Percentiles rank a stretch among this genome's conserved stretches.
These are phyloP conservation scores for Mormyrops boulengeri DNA, from an alignment of 2,797 vertebrate species.

Conservation along the genomic window DNA sequence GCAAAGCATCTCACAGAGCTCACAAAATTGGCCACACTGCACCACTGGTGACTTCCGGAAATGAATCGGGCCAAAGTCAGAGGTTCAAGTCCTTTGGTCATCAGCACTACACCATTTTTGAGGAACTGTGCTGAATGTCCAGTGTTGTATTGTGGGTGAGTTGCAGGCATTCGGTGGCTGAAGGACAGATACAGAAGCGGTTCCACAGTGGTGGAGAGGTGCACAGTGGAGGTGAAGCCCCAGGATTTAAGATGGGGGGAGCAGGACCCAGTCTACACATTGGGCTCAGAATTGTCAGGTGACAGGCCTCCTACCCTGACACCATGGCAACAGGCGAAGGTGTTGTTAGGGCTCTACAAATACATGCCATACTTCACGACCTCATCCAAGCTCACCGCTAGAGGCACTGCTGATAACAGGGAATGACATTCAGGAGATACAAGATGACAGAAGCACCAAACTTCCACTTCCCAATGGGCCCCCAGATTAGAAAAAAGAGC, in stretches of 20 bases:
- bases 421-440: not conserved
- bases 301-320: not conserved
- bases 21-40: not conserved
- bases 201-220: not conserved
- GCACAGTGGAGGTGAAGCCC: conserved; percentile 3
- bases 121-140: not conserved
- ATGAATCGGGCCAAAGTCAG: not conserved
- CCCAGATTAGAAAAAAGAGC: not conserved
- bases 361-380: not conserved
- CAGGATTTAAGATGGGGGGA: not conserved
- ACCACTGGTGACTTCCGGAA: not conserved
- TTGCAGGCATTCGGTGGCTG: not conserved
- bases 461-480: not conserved
- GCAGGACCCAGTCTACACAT: not conserved
- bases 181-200: not conserved
- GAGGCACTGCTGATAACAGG: not conserved
- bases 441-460: not conserved
- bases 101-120: not conserved
- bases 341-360: not conserved
- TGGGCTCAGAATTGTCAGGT: not conserved
- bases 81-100: not conserved
- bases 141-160: not conserved
- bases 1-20: not conserved
- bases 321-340: not conserved
- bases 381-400: not conserved